A percentile compares a stretch with the other conserved stretches of the same genome.
These are phyloP conservation scores for Drosophila incognita DNA, from an alignment of 2,888 invertebrate species.

Conservation along the genomic window DNA sequence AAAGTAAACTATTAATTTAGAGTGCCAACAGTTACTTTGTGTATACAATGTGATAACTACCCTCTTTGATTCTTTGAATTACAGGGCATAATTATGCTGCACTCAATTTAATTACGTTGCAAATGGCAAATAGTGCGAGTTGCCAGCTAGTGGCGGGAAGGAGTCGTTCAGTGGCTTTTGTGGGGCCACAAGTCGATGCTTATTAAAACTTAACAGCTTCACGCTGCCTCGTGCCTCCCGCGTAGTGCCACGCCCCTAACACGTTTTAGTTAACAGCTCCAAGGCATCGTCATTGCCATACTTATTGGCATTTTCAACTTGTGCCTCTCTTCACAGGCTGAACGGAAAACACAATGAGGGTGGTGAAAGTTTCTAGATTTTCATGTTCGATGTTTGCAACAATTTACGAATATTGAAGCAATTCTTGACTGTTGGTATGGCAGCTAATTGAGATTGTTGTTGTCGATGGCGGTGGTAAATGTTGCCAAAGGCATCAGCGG, in stretches of 20 bases:
- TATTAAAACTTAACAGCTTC: conserved; percentile 71
- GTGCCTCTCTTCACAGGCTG: neutral
- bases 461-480: conserved; percentile 38
- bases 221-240: conserved; percentile 16
- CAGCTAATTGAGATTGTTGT: conserved; percentile 67
- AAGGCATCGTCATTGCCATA: conserved; percentile 17
- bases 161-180: conserved; percentile 49
- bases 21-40: neutral
- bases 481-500: conserved; percentile 25
- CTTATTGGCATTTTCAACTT: conserved; percentile 30
- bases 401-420: conserved; percentile 45
- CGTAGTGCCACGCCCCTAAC: conserved; percentile 8
- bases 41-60: neutral
- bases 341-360: too few relatives aligned
- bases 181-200: conserved; percentile 62
- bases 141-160: conserved; percentile 14
- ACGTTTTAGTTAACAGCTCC: conserved; percentile 37
- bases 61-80: neutral
- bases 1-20: neutral
- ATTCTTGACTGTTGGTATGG: conserved; percentile 27
- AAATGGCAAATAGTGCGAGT: conserved; percentile 55
- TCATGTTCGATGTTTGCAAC: conserved; percentile 48
- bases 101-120: conserved; percentile 73
- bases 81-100: conserved; percentile 64
- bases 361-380: conserved; percentile 53